Evolutionary conservation across 2,113 vertebrate species (phyloP), one percentile per base, ranked within the genome.

Genomic region (Sinocyclocheilus maitianheensis): DNA sequence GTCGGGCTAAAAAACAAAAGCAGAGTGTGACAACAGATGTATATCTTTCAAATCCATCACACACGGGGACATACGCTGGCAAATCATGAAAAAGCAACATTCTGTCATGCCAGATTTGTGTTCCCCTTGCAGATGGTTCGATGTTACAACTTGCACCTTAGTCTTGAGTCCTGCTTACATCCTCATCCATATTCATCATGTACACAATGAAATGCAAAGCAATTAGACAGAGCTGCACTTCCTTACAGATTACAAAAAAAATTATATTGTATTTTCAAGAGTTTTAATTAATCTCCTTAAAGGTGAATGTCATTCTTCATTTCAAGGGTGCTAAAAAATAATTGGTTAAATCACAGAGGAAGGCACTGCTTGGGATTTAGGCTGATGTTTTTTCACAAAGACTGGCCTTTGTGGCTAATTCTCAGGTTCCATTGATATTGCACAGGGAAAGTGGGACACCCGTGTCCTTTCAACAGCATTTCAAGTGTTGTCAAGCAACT

Each of bases 11-110:
- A 48, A 77, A 77, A 58, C 8, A 77, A 48, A n/a, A n/a, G 90
- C 87, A 90, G 87, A 87, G 85, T 86, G 80, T 88, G 89, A 90
- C 58, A 88, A 75, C 81, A 90, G 88, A 88, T 87, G 88, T 75
- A 58, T 84, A 80, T 74, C 81, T 81, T 71, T 75, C 74, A 83
- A 30, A 62, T 87, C n/a, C 78, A 77, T 63, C 72, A 77, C 77
- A 72, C 81, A 77, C 69, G 88, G 30, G 75, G 43, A 55, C 37
- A 74, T 75, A 75, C 2, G 4, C 24, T 34, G 60, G 16, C 30
- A 75, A 76, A 58, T 55, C 20, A 16, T 46, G 67, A 65, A 72
- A 71, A 75, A 84, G 11, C 34, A 79, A 85, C 86, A 80, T 40
- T 58, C 37, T 24, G 82, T 67, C 74, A 43, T 65, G 78, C 60